Conservation (phyloP, 2,888 invertebrate species). For the Xanthostigma xanthostigma region DNA sequence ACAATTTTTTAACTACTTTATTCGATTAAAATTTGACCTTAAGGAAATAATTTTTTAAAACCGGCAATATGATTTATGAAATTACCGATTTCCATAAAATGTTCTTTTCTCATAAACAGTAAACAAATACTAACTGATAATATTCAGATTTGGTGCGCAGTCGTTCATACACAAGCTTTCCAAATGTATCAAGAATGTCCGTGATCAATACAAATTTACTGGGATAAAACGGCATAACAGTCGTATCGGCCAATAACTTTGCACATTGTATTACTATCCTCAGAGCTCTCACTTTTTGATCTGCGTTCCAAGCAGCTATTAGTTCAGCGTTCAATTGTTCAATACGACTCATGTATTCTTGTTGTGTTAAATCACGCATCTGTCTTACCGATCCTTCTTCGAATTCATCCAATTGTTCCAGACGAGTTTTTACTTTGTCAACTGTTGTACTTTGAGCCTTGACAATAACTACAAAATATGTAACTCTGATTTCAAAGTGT, state of each 20-base stretch:
- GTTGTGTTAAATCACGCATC: slow-evolving; percentile 80
- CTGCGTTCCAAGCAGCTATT: slow-evolving; percentile 75
- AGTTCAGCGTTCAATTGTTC: slow-evolving; percentile 85
- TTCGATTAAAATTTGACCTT: too few species aligned
- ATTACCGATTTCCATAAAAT: too few species aligned
- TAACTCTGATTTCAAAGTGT: neutral
- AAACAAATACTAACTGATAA: slow-evolving; percentile 30
- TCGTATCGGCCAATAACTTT: slow-evolving; percentile 78
- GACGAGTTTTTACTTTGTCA: slow-evolving; percentile 76
- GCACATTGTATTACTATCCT: slow-evolving; percentile 97
- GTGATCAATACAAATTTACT: slow-evolving; percentile 95
- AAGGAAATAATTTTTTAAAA: too few species aligned
- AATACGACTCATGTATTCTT: slow-evolving; percentile 79
- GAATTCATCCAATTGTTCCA: slow-evolving; percentile 90
- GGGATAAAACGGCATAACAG: slow-evolving; percentile 89
- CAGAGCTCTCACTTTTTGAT: slow-evolving; percentile 87
- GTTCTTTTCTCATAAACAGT: neutral
- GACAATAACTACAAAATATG: slow-evolving; percentile 47
- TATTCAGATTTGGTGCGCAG: slow-evolving; percentile 59
- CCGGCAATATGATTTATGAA: too few species aligned
- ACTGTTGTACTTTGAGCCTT: slow-evolving; percentile 68
- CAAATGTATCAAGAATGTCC: slow-evolving; percentile 91
- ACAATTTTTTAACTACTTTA: too few species aligned
- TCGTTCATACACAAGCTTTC: slow-evolving; percentile 74
- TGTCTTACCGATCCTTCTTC: slow-evolving; percentile 79